Base-by-base conservation (phyloP, 35 echinoderm and acorn worm species). In the Eucidaris tribuloides region DNA sequence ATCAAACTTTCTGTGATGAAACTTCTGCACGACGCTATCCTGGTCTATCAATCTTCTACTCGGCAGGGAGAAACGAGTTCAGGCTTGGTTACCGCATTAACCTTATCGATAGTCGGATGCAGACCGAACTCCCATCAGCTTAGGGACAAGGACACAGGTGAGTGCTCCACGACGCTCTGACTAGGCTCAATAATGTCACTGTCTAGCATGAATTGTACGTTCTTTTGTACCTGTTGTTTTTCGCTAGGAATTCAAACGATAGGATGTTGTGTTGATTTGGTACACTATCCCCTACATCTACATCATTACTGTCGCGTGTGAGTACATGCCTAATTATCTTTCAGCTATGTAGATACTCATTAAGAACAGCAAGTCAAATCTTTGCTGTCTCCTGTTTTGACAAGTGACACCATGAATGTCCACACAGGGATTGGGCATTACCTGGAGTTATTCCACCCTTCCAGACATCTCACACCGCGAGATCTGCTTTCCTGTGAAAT, bases 31-130 rank as follows among this genome's bases (percentile, higher is more conserved):
- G 33, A 1, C 64, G n/a, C 91, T 2, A 88, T 76, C 30, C 42
- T 38, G 71, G 80, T 62, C 46, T 85, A 85, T 49, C 81, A 89
- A 40, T 94, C 92, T 18, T 89, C 81, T 17, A 94, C 36, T n/a
- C 92, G 48, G 7, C 72, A 76, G 46, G 85, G 59, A 13, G 86
- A 86, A 76, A 80, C 84, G 17, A 54, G 82, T 24, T 90, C 87
- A 3, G 87, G 60, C 46, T 71, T 65, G 7, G 82, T 84, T 2
- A 89, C 60, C 3, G 43, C 13, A 60, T 94, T 94, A 1, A 94
- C 74, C 59, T 84, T 89, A 0, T n/a, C 80, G 45, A 36, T 84
- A 89, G 71, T 94, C 92, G 9, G 58, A 80, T 84, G 48, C 89
- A 85, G 84, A 71, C 56, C 37, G 13, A 54, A 0, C 24, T 38